Conservation (phyloP, 2,888 invertebrate species). For the Peribatodes rhomboidaria region DNA sequence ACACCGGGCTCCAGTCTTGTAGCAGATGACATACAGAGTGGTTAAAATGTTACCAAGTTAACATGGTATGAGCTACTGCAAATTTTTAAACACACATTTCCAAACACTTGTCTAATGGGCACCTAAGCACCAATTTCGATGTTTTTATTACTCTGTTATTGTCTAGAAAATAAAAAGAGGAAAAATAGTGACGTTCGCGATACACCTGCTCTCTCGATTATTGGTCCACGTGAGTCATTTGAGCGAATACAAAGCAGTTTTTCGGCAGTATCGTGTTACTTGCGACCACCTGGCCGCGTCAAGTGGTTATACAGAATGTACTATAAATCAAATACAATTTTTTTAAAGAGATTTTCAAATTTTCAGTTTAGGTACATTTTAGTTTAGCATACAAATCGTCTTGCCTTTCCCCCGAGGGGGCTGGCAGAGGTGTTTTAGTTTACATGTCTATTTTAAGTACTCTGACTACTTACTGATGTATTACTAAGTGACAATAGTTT, state of each 20-base stretch:
- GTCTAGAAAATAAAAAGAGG: not conserved
- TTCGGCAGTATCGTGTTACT: constrained; percentile 74
- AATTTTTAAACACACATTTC: too few species aligned
- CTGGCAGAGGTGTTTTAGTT: too few species aligned
- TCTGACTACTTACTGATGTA: not conserved
- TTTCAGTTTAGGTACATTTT: not conserved
- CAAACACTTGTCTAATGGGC: too few species aligned
- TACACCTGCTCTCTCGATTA: constrained; percentile 49
- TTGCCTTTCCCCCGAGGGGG: too few species aligned
- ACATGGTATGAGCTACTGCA: too few species aligned
- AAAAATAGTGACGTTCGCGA: constrained; percentile 24
- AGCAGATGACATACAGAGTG: too few species aligned
- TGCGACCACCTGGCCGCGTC: constrained; percentile 68
- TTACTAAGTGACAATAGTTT: too few species aligned
- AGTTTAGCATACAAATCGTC: too few species aligned
- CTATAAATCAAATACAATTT: not conserved
- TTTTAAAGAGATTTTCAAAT: not conserved
- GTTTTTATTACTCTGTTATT: constrained; percentile 9
- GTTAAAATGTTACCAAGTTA: too few species aligned
- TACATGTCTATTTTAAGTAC: too few species aligned
- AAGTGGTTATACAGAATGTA: constrained; percentile 42
- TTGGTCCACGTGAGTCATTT: constrained; percentile 51
- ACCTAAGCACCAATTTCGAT: not conserved
- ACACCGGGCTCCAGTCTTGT: too few species aligned
- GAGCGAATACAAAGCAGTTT: constrained; percentile 61